Evolutionary conservation across 2,888 invertebrate species (phyloP).

Genomic region (Ptilodon capucinus): DNA sequence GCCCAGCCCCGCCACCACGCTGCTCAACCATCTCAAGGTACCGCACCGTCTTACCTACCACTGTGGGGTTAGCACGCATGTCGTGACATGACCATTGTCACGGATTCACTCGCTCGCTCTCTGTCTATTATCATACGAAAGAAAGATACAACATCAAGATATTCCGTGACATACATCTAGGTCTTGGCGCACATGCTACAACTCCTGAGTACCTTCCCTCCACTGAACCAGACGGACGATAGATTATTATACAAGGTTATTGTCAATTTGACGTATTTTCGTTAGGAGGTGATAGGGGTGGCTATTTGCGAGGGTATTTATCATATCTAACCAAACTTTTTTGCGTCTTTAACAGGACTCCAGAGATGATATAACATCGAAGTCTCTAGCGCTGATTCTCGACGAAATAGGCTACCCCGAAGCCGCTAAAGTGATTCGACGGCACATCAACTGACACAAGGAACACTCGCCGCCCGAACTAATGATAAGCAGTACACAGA

Average conservation of each 20-base stretch:
- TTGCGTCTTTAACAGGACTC: constrained; percentile 46
- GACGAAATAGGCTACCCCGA: constrained; percentile 58
- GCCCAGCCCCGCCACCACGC: constrained; percentile 76
- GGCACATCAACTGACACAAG: constrained; percentile 32
- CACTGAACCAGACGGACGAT: not conserved
- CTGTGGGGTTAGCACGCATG: too few species aligned
- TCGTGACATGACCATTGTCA: too few species aligned
- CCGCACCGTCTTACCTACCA: not conserved
- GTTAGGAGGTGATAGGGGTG: too few species aligned
- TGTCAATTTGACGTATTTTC: not conserved
- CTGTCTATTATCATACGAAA: too few species aligned
- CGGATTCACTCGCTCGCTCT: too few species aligned
- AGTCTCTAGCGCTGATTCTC: constrained; percentile 52
- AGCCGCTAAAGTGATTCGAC: constrained; percentile 52
- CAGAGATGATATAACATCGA: constrained; percentile 51
- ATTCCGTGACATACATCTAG: not conserved
- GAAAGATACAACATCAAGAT: not conserved
- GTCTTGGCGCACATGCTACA: too few species aligned
- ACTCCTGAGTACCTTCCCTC: too few species aligned
- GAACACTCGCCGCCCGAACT: not conserved
- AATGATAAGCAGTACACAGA: not conserved
- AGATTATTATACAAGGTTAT: not conserved
- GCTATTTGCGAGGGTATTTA: too few species aligned
- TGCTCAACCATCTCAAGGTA: constrained; percentile 82
- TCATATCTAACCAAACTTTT: not conserved